phyloP scores from a whole-genome alignment of 1,140 invertebrate species.

The Physella acuta region DNA sequence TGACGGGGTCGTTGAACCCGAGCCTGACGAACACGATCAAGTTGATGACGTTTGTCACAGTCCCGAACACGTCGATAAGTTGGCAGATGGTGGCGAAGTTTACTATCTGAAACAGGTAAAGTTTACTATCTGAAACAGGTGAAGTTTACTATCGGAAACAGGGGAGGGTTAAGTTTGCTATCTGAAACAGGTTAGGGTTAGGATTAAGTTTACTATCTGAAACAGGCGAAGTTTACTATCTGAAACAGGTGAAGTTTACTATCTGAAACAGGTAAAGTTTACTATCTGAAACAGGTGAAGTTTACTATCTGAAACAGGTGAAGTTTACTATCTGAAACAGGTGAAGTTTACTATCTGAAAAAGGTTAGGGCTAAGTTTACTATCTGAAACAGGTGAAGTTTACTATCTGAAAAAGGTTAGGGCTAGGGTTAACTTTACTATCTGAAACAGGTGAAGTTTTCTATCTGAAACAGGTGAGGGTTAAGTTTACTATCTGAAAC shows the following conservation, averaged over 20 bases:
- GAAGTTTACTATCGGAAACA: background rate
- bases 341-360: background rate
- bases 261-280: background rate
- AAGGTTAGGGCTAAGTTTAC: background rate
- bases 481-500: background rate
- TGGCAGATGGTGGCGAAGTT: background rate
- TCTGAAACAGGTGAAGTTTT: background rate
- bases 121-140: background rate
- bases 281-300: background rate
- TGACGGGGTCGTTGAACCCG: background rate
- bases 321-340: background rate
- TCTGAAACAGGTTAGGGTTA: too few species aligned
- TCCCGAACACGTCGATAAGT: background rate
- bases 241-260: background rate
- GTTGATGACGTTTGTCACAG: background rate
- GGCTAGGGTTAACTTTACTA: background rate
- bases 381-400: background rate
- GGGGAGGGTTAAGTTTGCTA: background rate
- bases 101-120: background rate
- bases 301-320: background rate
- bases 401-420: background rate
- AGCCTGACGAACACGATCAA: background rate
- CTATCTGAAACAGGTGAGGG: background rate
- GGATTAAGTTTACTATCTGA: background rate
- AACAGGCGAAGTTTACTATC: background rate